Conservation (phyloP, 2,113 vertebrate genomes). For the Oenanthe oenanthe region DNA sequence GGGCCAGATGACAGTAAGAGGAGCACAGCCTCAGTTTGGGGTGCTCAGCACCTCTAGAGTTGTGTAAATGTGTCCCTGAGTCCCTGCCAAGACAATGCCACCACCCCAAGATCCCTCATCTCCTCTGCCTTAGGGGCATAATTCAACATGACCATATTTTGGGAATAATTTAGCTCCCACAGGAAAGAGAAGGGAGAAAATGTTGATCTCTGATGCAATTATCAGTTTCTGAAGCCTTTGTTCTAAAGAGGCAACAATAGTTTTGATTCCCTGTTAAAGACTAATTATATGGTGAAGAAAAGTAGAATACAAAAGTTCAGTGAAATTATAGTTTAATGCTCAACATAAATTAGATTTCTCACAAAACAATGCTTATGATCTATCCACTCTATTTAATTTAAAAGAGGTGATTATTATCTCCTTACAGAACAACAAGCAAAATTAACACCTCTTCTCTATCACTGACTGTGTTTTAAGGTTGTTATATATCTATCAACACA, state of each 20-base stretch:
- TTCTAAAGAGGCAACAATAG: conserved; percentile 60
- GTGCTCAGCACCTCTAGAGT: neutral
- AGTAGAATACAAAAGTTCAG: conserved; percentile 58
- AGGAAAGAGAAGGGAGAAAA: conserved; percentile 23
- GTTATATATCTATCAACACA: conserved; percentile 29
- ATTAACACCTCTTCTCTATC: conserved; percentile 42
- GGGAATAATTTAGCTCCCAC: neutral
- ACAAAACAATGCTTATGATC: conserved; percentile 53
- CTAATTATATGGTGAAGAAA: conserved; percentile 72
- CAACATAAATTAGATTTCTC: conserved; percentile 67
- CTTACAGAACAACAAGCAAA: conserved; percentile 39
- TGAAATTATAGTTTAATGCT: conserved; percentile 70
- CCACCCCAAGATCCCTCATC: neutral
- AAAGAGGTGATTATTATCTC: conserved; percentile 58
- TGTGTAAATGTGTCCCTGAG: neutral
- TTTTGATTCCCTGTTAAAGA: conserved; percentile 65
- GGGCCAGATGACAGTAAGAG: neutral
- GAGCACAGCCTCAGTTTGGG: neutral
- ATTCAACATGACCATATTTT: neutral
- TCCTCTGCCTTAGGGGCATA: neutral
- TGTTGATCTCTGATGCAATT: conserved; percentile 60
- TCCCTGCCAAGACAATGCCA: neutral
- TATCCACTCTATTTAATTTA: conserved; percentile 40
- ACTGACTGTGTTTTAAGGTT: conserved; percentile 7
- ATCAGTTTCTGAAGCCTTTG: conserved; percentile 63